Evolutionary conservation across 2,113 vertebrate genomes (phyloP).

Genomic region (Oncorhynchus masou): DNA sequence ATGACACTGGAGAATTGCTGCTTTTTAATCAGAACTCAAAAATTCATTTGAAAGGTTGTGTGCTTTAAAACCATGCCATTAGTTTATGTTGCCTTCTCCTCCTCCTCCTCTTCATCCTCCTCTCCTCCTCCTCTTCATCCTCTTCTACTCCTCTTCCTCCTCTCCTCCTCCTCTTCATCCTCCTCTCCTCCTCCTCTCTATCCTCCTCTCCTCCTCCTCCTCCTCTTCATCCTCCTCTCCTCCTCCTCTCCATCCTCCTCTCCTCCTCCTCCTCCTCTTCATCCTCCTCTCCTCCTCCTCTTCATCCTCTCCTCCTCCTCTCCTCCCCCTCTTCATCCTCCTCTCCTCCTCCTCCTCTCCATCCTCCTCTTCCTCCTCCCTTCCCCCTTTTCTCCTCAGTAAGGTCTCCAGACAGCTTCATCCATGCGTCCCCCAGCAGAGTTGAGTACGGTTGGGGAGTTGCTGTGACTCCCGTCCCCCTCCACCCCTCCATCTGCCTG

Average conservation of each 20-base stretch:
- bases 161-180: not conserved
- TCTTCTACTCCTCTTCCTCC: too few species aligned
- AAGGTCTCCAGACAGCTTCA: constrained; percentile 98
- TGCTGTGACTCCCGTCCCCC: constrained; percentile 97
- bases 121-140: too few species aligned
- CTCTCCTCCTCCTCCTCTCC: too few species aligned
- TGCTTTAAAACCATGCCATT: constrained; percentile 76
- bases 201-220: too few species aligned
- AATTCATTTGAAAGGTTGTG: constrained; percentile 63
- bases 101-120: too few species aligned
- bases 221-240: not conserved
- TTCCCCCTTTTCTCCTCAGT: constrained; percentile 74
- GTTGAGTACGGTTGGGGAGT: constrained; percentile 97
- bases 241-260: not conserved
- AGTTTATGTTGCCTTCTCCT: not conserved
- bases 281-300: not conserved
- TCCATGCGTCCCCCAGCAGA: constrained; percentile 92
- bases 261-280: not conserved
- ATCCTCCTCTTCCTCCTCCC: not conserved
- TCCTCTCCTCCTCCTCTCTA: constrained; percentile 69
- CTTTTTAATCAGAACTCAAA: constrained; percentile 48
- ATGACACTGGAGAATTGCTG: constrained; percentile 19
- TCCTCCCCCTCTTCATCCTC: too few species aligned
- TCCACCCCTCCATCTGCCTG: constrained; percentile 91
- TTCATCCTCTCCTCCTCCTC: too few species aligned